phyloP scores from a whole-genome alignment of 2,797 vertebrate genomes.

The Amniataba percoides region DNA sequence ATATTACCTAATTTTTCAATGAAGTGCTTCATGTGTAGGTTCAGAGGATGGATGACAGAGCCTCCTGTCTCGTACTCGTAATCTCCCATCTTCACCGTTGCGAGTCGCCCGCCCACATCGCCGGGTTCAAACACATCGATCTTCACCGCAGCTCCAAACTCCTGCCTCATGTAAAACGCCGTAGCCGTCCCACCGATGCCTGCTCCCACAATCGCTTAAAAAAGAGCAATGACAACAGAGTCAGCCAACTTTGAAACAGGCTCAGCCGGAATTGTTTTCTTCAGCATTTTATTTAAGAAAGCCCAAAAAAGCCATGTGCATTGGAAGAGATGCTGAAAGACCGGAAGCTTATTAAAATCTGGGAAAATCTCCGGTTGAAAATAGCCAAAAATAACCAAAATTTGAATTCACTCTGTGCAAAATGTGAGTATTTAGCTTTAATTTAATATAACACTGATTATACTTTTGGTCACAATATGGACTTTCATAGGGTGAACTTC shows the following conservation, averaged over 20 bases:
- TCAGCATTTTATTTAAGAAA: neutral
- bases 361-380: neutral
- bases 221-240: slow-evolving; percentile 4
- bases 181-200: slow-evolving; percentile 92
- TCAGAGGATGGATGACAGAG: slow-evolving; percentile 91
- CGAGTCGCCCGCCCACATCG: slow-evolving; percentile 89
- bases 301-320: neutral
- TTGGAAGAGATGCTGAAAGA: neutral
- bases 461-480: too few relatives aligned
- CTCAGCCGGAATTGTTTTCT: neutral
- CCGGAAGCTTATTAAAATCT: neutral
- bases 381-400: neutral
- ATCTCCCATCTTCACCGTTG: slow-evolving; percentile 86
- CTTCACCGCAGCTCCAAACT: slow-evolving; percentile 88
- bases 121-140: slow-evolving; percentile 91
- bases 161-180: slow-evolving; percentile 91
- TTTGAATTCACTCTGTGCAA: neutral
- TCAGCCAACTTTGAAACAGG: neutral
- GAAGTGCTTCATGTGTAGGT: slow-evolving; percentile 96
- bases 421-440: too few relatives aligned
- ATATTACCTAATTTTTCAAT: slow-evolving; percentile 90
- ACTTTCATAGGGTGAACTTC: too few relatives aligned
- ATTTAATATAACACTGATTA: too few relatives aligned
- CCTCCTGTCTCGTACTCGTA: slow-evolving; percentile 90
- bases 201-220: slow-evolving; percentile 90